phyloP scores from a whole-genome alignment of 2,113 vertebrate genomes.

The Catharus bicknelli region DNA sequence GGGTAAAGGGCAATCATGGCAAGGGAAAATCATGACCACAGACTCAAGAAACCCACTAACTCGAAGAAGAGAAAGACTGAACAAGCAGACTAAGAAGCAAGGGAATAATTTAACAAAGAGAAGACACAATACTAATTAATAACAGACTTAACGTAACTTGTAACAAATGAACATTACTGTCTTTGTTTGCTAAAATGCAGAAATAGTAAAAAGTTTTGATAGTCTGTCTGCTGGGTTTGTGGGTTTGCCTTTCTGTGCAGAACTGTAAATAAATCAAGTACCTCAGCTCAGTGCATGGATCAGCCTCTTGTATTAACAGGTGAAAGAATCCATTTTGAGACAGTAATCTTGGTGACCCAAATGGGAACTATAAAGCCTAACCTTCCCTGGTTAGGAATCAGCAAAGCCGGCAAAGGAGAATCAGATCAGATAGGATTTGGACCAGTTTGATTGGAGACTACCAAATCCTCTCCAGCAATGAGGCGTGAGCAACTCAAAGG shows the following conservation, averaged over 20 bases:
- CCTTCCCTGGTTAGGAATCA: no score
- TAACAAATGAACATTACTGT: not conserved
- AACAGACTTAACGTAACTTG: not conserved
- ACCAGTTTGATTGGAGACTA: not conserved
- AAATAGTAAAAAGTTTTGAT: not conserved
- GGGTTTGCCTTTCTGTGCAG: not conserved
- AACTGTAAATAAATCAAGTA: not conserved
- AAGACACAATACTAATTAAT: not conserved
- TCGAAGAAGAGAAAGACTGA: not conserved
- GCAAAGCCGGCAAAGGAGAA: not conserved
- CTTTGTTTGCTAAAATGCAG: not conserved
- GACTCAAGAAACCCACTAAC: not conserved
- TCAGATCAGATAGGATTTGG: not conserved
- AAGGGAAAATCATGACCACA: not conserved
- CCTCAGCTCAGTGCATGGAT: not conserved
- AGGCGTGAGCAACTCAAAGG: not conserved
- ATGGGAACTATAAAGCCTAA: not conserved
- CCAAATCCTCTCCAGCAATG: not conserved
- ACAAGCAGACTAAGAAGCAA: not conserved
- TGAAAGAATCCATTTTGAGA: not conserved
- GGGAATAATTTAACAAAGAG: not conserved
- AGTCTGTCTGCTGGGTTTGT: not conserved
- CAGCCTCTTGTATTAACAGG: not conserved
- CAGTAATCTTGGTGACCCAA: not conserved
- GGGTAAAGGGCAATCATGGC: not conserved